Evolutionary conservation across 2,888 invertebrate species (phyloP).

Genomic region (Spodoptera littoralis): DNA sequence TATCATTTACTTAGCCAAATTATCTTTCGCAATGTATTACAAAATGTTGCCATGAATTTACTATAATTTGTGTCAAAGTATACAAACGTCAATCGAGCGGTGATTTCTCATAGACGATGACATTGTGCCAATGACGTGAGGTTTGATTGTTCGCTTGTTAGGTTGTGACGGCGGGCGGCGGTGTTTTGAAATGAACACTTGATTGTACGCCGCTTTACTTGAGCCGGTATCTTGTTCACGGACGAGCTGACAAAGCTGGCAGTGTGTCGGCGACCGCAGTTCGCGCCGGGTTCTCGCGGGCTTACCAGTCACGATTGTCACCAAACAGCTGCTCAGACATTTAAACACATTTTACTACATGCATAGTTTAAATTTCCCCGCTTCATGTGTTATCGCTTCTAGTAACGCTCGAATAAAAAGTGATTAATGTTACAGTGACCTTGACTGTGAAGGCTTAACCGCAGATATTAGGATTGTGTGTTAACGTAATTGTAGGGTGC

Average conservation of each 20-base stretch:
- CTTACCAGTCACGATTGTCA: conserved; percentile 46
- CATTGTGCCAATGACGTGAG: conserved; percentile 67
- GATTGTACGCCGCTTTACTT: conserved; percentile 72
- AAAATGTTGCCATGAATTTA: conserved; percentile 19
- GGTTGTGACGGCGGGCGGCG: conserved; percentile 63
- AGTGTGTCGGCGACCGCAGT: conserved; percentile 80
- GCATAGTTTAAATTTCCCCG: conserved; percentile 14
- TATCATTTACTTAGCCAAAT: not conserved
- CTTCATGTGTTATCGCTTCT: conserved; percentile 45
- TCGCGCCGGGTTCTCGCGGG: conserved; percentile 72
- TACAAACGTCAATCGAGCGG: conserved; percentile 40
- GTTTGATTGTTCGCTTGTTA: conserved; percentile 71
- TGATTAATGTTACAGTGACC: conserved; percentile 50
- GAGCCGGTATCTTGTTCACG: conserved; percentile 72
- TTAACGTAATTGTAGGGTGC: conserved; percentile 48
- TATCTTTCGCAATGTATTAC: conserved; percentile 3
- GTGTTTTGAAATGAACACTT: conserved; percentile 72
- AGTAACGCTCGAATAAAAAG: conserved; percentile 39
- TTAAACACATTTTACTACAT: conserved; percentile 15
- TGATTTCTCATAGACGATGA: conserved; percentile 60
- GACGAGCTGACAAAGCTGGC: conserved; percentile 70
- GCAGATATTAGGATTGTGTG: conserved; percentile 45
- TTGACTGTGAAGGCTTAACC: conserved; percentile 45
- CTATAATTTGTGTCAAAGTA: conserved; percentile 27
- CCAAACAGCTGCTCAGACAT: conserved; percentile 39